phyloP scores from a whole-genome alignment of 2,888 invertebrate species.

The Drosophila maculinotata region DNA sequence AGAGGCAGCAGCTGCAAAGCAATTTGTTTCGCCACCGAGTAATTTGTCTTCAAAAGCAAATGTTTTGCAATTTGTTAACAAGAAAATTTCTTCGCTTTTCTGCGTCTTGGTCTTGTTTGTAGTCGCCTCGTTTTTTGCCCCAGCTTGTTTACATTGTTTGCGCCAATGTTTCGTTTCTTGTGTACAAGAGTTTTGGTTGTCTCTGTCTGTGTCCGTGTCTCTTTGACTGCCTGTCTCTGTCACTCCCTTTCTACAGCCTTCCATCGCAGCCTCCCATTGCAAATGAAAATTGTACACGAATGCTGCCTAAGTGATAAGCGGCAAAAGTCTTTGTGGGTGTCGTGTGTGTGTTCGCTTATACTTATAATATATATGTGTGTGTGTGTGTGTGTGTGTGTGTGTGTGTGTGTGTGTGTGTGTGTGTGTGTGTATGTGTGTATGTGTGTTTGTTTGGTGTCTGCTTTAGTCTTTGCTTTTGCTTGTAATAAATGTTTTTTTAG shows the following conservation, averaged over 20 bases:
- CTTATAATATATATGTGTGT: conserved; percentile 4
- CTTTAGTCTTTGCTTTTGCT: conserved; percentile 38
- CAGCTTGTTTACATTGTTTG: conserved; percentile 72
- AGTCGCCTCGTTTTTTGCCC: conserved; percentile 39
- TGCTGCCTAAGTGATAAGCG: conserved; percentile 74
- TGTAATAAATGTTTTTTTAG: conserved; percentile 71
- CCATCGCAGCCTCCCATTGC: conserved; percentile 40
- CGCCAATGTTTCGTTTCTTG: conserved; percentile 47
- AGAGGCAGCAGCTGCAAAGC: conserved; percentile 59
- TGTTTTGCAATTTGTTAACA: conserved; percentile 81
- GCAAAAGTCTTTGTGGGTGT: conserved; percentile 35
- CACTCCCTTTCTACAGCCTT: not conserved
- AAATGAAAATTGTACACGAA: conserved; percentile 70
- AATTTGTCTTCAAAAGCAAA: conserved; percentile 81
- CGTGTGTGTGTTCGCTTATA: conserved; percentile 24
- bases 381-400: conserved; percentile 11
- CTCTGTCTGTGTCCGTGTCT: conserved; percentile 5
- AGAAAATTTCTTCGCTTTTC: conserved; percentile 74
- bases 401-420: not conserved
- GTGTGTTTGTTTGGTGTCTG: conserved; percentile 15
- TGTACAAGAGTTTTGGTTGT: conserved; percentile 36
- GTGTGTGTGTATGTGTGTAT: not conserved
- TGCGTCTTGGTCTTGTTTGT: conserved; percentile 63
- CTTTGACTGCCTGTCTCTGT: not conserved
- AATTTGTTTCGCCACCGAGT: conserved; percentile 80